Evolutionary conservation across 2,113 vertebrate genomes (phyloP).

Genomic region (Nothobranchius furzeri): DNA sequence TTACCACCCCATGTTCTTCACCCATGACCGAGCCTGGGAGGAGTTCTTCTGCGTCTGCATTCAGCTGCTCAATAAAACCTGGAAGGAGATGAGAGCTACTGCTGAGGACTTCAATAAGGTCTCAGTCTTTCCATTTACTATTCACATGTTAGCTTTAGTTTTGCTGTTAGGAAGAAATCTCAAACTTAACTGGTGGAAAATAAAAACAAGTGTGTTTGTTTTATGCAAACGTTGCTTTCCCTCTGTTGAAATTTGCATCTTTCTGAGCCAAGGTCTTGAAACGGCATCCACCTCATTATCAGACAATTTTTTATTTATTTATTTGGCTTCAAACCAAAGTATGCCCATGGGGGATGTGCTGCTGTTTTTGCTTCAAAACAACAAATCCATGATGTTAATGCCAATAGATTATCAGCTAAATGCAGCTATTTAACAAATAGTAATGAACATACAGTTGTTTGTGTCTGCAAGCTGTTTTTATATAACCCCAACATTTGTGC

Average conservation of each 20-base stretch:
- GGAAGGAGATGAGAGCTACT: constrained; percentile 99
- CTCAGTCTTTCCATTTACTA: too few species aligned
- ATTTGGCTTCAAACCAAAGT: not conserved
- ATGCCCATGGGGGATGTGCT: not conserved
- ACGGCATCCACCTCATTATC: not conserved
- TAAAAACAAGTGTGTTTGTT: not conserved
- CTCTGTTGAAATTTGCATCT: not conserved
- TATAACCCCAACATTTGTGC: not conserved
- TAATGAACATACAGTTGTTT: not conserved
- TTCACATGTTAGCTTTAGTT: not conserved
- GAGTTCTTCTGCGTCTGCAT: constrained; percentile 98
- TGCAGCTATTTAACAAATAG: not conserved
- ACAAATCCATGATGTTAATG: not conserved
- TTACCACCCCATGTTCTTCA: constrained; percentile 99
- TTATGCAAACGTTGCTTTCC: not conserved
- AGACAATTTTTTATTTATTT: not conserved
- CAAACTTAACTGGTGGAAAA: too few species aligned
- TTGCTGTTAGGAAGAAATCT: not conserved
- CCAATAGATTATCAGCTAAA: not conserved
- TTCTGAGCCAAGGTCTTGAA: not conserved
- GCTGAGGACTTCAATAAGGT: constrained; percentile 99
- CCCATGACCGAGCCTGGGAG: constrained; percentile 95
- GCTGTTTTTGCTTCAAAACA: not conserved
- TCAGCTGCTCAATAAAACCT: constrained; percentile 96
- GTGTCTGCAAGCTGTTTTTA: not conserved